Evolutionary conservation across 2,113 vertebrate species (phyloP).

Genomic region (Herpailurus yagouaroundi): DNA sequence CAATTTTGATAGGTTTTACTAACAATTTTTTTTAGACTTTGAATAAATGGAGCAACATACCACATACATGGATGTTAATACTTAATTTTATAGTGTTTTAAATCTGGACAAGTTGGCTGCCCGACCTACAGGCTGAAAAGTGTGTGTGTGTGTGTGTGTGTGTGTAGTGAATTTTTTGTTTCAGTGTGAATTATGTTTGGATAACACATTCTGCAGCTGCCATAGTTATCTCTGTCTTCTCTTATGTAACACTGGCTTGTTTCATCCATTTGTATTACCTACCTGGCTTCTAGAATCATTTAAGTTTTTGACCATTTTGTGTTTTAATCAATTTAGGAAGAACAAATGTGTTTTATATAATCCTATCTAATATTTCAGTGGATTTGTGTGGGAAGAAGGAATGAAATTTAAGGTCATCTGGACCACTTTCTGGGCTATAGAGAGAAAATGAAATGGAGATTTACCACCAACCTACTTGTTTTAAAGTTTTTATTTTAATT

Average conservation of each 20-base stretch:
- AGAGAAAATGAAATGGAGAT: not conserved
- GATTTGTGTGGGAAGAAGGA: not conserved
- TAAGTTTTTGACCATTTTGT: not conserved
- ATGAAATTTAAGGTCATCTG: not conserved
- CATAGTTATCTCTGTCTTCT: not conserved
- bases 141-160: not conserved
- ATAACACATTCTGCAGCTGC: not conserved
- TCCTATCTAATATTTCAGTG: constrained; percentile 21
- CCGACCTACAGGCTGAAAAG: not conserved
- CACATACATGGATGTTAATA: not conserved
- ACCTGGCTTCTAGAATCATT: not conserved
- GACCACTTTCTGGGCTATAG: not conserved
- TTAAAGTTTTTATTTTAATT: not conserved
- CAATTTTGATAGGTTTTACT: not conserved
- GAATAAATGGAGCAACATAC: not conserved
- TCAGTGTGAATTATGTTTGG: not conserved
- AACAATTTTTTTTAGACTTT: not conserved
- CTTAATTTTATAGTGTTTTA: not conserved
- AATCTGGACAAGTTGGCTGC: not conserved
- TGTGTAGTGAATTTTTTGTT: not conserved
- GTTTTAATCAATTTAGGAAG: not conserved
- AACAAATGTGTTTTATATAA: not conserved
- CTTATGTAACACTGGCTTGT: not conserved
- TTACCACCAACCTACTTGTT: not conserved
- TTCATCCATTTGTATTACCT: not conserved